A percentile compares a stretch with the other conserved stretches of the same genome.
phyloP scores from a whole-genome alignment of 2,113 vertebrate species.

The Crotalus tigris region DNA sequence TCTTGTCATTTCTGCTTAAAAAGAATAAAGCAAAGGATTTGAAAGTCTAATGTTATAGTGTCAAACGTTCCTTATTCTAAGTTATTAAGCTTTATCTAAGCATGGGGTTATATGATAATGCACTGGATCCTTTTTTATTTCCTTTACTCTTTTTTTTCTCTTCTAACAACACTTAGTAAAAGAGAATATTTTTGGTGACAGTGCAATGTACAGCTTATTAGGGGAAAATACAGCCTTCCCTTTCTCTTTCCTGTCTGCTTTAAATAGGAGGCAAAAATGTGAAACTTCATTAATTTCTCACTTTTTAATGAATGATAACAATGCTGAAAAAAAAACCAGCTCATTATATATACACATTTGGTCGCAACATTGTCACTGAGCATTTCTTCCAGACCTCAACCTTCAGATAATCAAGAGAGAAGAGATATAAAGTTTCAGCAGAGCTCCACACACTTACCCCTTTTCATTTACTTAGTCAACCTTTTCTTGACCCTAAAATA shows the following conservation, averaged over 20 bases:
- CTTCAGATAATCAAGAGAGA: background rate
- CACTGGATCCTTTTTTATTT: background rate
- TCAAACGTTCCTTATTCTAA: slow-evolving; percentile 11
- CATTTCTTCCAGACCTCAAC: background rate
- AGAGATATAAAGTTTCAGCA: background rate
- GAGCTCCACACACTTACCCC: background rate
- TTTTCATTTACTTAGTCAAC: background rate
- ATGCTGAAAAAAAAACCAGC: background rate
- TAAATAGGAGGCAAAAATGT: slow-evolving; percentile 24
- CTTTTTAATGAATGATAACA: background rate
- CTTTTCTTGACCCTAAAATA: background rate
- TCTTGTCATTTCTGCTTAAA: slow-evolving; percentile 21
- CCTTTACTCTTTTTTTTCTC: background rate
- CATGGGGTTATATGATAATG: accelerated
- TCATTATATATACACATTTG: background rate
- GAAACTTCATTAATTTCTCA: background rate
- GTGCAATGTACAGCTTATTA: background rate
- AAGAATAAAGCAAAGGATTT: slow-evolving; percentile 32
- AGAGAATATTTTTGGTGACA: background rate
- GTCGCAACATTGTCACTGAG: background rate
- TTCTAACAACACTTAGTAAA: background rate
- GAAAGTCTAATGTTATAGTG: slow-evolving; percentile 2
- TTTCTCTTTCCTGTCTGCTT: background rate
- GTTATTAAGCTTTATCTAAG: background rate
- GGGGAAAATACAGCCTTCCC: background rate